Evolutionary conservation across 2,888 invertebrate species (phyloP).

Genomic region (Lamellibrachia columna): DNA sequence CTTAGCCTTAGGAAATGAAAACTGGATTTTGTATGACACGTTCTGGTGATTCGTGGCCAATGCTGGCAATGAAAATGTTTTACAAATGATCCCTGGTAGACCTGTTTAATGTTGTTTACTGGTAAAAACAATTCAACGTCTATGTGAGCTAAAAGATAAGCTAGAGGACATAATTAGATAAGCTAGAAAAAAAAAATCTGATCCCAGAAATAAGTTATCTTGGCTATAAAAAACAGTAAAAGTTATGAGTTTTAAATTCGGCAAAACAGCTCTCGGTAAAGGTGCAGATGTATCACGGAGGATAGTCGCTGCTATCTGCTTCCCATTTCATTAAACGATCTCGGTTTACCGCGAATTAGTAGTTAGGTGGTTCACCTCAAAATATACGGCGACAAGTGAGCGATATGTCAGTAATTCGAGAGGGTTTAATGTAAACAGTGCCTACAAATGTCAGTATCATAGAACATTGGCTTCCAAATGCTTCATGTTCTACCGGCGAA

Average conservation of each 20-base stretch:
- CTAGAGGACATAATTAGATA: too few relatives aligned
- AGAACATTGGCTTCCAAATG: not conserved
- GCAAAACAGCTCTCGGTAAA: not conserved
- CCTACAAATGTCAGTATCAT: not conserved
- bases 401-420: slow-evolving; percentile 16
- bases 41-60: not conserved
- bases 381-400: not conserved
- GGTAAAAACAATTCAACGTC: not conserved
- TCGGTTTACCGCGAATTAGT: not conserved
- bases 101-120: not conserved
- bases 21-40: not conserved
- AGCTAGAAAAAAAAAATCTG: too few relatives aligned
- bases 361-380: not conserved
- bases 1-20: not conserved
- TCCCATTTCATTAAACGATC: not conserved
- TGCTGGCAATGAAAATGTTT: not conserved
- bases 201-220: too few relatives aligned
- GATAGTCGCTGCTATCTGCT: not conserved
- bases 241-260: not conserved
- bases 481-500: not conserved
- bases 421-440: not conserved
- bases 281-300: not conserved
- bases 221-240: not conserved
- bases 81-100: not conserved
- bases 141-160: not conserved